Evolutionary conservation across 2,888 invertebrate genomes (phyloP), one percentile per base, ranked within the genome.

Genomic region (Malthinus seriepunctatus): DNA sequence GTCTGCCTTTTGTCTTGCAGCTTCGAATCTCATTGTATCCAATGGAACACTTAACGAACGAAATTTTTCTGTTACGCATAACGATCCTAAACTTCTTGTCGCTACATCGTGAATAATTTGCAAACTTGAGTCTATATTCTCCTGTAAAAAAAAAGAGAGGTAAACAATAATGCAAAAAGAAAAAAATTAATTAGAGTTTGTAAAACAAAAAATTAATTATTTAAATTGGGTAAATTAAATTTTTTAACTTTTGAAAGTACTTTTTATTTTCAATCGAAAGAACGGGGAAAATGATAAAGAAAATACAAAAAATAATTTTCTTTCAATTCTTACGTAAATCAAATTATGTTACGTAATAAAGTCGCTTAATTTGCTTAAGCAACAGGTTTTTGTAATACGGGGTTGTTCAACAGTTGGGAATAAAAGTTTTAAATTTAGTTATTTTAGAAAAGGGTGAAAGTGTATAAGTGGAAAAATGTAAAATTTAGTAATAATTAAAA

Each of bases 1-100:
- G 74, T 92, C 92, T 38, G 89, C 88, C 71, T 91, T 88, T 72
- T 92, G 90, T 63, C 90, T 82, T 11, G 89, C 87, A 8, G 87
- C 83, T 73, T 91, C 89, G 82, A 88, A 92, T 42, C 89, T 82
- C 42, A 84, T 80, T 1, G 90, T 86, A 74, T 88, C 85, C 65
- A 91, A 78, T 32, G 88, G 87, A 33, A 90, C 86, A 60, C 85
- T 83, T 61, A 91, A 81, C 11, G 88, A 83, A 51, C 86, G 86
- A 79, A 86, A 89, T 14, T 84, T 82, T 70, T 88, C 86, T 5
- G 88, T 87, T 63, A 89, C 86, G 76, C 90, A 90, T 56, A 90
- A 78, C 9, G 86, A 83, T 8, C 90, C 90, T 56, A 88, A 83
- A 64, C 88, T 89, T 65, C 86, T 86, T 8, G 86, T 85, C 34